These are phyloP conservation scores for Trissoscelio sp. DNA, from an alignment of 2,888 invertebrate species.

Conservation along the genomic window DNA sequence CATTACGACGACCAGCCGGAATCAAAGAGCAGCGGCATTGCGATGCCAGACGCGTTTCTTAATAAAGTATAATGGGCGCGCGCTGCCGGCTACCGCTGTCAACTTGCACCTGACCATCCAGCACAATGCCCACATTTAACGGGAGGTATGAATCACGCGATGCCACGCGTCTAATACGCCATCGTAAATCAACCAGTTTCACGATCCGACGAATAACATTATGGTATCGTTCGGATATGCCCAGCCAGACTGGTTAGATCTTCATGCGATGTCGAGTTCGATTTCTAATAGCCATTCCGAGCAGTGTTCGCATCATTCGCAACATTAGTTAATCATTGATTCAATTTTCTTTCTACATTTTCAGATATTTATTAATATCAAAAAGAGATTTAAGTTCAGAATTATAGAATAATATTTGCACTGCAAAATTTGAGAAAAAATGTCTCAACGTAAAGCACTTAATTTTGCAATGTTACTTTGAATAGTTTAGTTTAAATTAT, in stretches of 20 bases:
- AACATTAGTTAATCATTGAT: conserved; percentile 28
- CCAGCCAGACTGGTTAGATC: conserved; percentile 9
- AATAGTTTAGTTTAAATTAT: no score
- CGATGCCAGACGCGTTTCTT: conserved; percentile 75
- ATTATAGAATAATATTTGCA: no score
- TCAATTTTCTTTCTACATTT: not conserved
- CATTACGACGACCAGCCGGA: conserved; percentile 56
- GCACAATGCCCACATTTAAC: conserved; percentile 72
- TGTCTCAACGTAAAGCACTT: no score
- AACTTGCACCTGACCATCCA: conserved; percentile 75
- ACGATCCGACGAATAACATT: conserved; percentile 58
- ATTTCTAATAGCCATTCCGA: conserved; percentile 19
- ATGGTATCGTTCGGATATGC: conserved; percentile 24
- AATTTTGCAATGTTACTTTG: no score
- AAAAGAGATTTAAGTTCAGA: no score
- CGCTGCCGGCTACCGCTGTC: conserved; percentile 71
- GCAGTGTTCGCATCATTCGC: conserved; percentile 7
- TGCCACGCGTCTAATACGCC: conserved; percentile 75
- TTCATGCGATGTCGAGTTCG: conserved; percentile 28
- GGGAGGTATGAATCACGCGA: conserved; percentile 74
- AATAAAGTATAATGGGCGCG: conserved; percentile 79
- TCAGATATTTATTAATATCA: not conserved
- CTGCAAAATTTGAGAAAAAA: no score
- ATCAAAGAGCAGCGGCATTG: conserved; percentile 58
- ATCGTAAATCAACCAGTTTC: conserved; percentile 74